Conservation (phyloP, 2,113 vertebrate species). For the Neodon shergylaensis region DNA sequence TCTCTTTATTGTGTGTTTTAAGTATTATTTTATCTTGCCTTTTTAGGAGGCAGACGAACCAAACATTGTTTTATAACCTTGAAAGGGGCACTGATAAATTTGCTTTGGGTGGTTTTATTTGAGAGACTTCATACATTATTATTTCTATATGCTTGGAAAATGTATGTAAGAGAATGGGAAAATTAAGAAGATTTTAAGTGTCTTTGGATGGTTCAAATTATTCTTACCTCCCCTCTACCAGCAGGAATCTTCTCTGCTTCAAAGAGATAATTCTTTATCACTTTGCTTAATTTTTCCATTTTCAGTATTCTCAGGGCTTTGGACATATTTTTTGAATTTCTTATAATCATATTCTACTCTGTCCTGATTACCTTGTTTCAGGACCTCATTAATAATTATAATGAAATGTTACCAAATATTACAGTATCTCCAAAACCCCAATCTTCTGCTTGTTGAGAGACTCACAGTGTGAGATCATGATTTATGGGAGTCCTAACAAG, state of each 20-base stretch:
- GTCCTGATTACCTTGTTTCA: not conserved
- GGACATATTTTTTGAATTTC: not conserved
- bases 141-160: not conserved
- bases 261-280: not conserved
- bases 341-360: conserved; percentile 13
- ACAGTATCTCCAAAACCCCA: not conserved
- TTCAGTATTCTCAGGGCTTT: not conserved
- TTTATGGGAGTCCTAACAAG: not conserved
- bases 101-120: not conserved
- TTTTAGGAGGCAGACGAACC: not conserved
- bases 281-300: conserved; percentile 15
- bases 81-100: not conserved
- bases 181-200: not conserved
- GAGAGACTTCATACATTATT: not conserved
- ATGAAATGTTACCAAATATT: conserved; percentile 23
- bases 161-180: not conserved
- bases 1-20: not conserved
- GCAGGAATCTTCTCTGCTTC: not conserved
- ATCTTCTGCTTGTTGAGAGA: not conserved
- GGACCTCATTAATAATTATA: not conserved
- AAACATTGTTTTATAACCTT: not conserved
- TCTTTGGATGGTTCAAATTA: not conserved
- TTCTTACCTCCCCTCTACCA: not conserved
- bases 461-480: not conserved
- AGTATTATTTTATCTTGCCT: not conserved